A percentile compares a stretch with the other conserved stretches of the same genome.
phyloP scores from a whole-genome alignment of 1,140 invertebrate species.

The Agrilus planipennis region DNA sequence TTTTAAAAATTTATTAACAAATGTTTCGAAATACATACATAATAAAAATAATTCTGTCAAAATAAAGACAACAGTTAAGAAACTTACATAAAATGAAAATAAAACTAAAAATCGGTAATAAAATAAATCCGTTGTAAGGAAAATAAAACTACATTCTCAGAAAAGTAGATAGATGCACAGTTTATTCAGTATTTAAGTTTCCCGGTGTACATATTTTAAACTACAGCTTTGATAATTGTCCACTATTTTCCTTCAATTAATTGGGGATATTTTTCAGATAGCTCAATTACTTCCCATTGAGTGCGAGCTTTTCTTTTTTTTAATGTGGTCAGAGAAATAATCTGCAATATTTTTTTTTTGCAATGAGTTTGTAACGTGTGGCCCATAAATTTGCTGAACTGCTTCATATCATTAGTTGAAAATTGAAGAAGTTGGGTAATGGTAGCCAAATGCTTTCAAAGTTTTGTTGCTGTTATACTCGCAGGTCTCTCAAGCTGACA shows the following conservation, averaged over 20 bases:
- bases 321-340: conserved; percentile 6
- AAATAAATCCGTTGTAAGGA: no score
- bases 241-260: conserved; percentile 2
- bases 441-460: conserved; percentile 10
- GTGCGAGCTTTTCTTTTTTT: conserved; percentile 3
- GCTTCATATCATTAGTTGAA: conserved; percentile 6
- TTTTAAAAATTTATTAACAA: no score
- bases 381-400: conserved; percentile 7
- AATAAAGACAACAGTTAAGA: no score
- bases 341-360: conserved; percentile 4
- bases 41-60: no score
- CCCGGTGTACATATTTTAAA: conserved; percentile 6
- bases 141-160: no score
- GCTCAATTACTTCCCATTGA: not conserved
- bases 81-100: no score
- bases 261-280: conserved; percentile 1
- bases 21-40: no score
- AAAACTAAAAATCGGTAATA: no score
- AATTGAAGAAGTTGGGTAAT: conserved; percentile 10
- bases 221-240: conserved; percentile 7
- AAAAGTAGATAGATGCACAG: no score
- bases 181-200: no score
- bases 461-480: conserved; percentile 13
- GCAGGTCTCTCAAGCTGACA: conserved; percentile 1
- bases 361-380: conserved; percentile 10